Evolutionary conservation across 37 sponge, comb jelly and placozoan genomes (phyloP).

Genomic region (Diacarnus erythraeanus): DNA sequence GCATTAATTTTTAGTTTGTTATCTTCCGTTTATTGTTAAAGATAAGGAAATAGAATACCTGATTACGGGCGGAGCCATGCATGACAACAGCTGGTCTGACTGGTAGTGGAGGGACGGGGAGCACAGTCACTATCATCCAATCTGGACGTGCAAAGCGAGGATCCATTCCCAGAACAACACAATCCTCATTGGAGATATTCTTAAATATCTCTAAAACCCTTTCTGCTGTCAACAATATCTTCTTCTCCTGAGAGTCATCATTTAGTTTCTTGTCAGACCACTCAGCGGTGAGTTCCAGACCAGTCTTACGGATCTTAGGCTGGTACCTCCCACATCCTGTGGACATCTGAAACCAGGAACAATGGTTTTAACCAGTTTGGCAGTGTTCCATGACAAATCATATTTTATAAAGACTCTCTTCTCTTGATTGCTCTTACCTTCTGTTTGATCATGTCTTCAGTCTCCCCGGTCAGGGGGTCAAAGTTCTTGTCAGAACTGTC

Average conservation of each 20-base stretch:
- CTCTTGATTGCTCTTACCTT: background rate
- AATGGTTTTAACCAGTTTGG: background rate
- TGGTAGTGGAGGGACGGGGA: conserved; percentile 95
- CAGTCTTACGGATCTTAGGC: conserved; percentile 76
- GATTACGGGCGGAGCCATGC: conserved; percentile 91
- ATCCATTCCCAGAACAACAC: conserved; percentile 85
- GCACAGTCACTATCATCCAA: conserved; percentile 94
- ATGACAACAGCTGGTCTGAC: conserved; percentile 97
- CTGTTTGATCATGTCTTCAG: conserved; percentile 8
- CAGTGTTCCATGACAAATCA: background rate
- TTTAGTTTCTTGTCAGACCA: conserved; percentile 85
- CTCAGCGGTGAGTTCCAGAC: conserved; percentile 93
- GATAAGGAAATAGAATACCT: conserved; percentile 35
- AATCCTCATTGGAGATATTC: conserved; percentile 94
- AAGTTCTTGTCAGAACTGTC: conserved; percentile 67
- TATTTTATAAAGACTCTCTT: background rate
- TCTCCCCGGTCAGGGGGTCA: conserved; percentile 7
- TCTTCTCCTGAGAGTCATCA: conserved; percentile 97
- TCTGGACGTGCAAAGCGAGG: conserved; percentile 92
- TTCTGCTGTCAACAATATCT: conserved; percentile 89
- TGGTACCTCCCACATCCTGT: conserved; percentile 95
- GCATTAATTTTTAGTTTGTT: no score
- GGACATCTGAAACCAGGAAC: background rate
- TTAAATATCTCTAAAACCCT: conserved; percentile 93
- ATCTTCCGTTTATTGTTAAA: no score